These are phyloP conservation scores for Tiliacea citrago DNA, from an alignment of 2,888 invertebrate genomes.

Conservation along the genomic window DNA sequence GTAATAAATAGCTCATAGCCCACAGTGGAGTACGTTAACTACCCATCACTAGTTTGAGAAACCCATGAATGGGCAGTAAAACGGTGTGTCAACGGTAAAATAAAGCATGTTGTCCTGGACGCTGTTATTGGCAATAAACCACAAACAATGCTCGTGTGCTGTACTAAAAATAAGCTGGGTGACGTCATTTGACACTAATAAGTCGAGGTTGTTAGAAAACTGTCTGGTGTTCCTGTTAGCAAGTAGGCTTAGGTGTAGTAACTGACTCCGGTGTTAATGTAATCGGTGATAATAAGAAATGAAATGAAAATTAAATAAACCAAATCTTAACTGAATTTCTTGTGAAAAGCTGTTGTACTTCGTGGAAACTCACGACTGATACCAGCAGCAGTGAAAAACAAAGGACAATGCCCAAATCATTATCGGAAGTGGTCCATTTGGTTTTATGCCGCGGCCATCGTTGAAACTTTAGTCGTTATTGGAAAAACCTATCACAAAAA, in stretches of 20 bases:
- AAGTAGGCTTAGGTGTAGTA: background rate
- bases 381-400: background rate
- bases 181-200: conserved; percentile 47
- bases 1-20: conserved; percentile 39
- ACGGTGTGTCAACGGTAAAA: conserved; percentile 64
- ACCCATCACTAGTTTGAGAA: conserved; percentile 55
- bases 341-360: background rate
- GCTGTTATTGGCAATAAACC: conserved; percentile 64
- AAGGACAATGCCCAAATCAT: background rate
- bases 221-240: background rate
- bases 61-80: conserved; percentile 65
- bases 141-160: conserved; percentile 57
- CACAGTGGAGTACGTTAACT: conserved; percentile 42
- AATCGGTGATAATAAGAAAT: background rate
- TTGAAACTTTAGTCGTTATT: no score
- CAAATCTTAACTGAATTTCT: no score
- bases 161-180: conserved; percentile 57
- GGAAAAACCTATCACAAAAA: no score
- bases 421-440: no score
- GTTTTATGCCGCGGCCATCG: no score
- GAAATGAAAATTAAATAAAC: background rate
- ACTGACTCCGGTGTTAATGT: background rate
- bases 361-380: background rate
- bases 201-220: conserved; percentile 17
- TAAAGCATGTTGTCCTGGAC: conserved; percentile 56